Evolutionary conservation across 92 coral and sea anemone genomes (phyloP).

Genomic region (Epizoanthus fatuus): DNA sequence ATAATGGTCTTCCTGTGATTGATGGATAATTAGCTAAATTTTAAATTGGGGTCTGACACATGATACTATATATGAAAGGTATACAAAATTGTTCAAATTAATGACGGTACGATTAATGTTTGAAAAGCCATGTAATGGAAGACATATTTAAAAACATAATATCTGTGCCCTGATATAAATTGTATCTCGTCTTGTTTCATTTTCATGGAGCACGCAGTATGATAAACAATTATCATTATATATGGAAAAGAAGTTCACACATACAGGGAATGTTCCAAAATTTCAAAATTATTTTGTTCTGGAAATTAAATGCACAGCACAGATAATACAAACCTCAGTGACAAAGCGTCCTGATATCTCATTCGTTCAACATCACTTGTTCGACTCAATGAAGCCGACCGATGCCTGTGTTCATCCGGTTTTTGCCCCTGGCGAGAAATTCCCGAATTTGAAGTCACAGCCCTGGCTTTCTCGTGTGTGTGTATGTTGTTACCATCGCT

Average conservation of each 20-base stretch:
- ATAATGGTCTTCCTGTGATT: too few relatives aligned
- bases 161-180: too few relatives aligned
- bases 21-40: too few relatives aligned
- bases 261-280: background rate
- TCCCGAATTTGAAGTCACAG: conserved; percentile 29
- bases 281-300: background rate
- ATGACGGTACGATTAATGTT: too few relatives aligned
- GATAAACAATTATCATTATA: too few relatives aligned
- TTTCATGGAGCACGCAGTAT: too few relatives aligned
- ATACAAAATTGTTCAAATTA: too few relatives aligned
- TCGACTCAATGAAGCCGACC: background rate
- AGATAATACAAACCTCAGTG: conserved; percentile 71
- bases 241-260: background rate
- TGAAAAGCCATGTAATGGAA: too few relatives aligned
- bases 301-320: background rate
- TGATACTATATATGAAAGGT: too few relatives aligned
- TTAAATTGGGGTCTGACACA: too few relatives aligned
- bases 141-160: too few relatives aligned
- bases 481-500: background rate
- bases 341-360: conserved; percentile 76
- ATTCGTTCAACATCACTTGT: conserved; percentile 41
- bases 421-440: background rate
- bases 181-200: too few relatives aligned
- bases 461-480: background rate
- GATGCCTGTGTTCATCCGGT: background rate